These are phyloP conservation scores for Stenolophus ochropezus DNA, from an alignment of 2,888 invertebrate genomes.

Conservation along the genomic window DNA sequence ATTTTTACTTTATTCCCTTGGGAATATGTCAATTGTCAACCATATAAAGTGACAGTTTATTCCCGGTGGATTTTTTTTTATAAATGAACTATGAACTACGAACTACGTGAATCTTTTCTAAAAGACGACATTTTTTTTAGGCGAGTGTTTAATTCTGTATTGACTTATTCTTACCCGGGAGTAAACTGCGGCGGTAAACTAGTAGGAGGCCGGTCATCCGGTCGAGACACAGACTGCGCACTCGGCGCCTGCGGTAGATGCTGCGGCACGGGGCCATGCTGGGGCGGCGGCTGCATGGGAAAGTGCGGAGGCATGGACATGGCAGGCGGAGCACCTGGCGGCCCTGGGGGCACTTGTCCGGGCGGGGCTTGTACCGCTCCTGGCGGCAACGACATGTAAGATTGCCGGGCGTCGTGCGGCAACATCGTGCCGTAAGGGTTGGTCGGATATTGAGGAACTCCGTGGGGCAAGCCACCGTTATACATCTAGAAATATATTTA, in stretches of 20 bases:
- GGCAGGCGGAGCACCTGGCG: slow-evolving; percentile 11
- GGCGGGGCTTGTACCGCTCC: slow-evolving; percentile 22
- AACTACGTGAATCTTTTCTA: too few species aligned
- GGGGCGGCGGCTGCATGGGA: slow-evolving; percentile 44
- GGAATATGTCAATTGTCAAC: too few species aligned
- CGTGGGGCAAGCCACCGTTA: slow-evolving; percentile 41
- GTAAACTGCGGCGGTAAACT: slow-evolving; percentile 49
- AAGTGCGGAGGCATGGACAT: slow-evolving; percentile 50
- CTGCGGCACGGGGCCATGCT: slow-evolving; percentile 34
- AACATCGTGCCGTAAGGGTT: slow-evolving; percentile 47
- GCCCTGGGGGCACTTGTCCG: neutral
- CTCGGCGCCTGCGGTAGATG: neutral
- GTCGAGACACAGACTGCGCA: slow-evolving; percentile 4
- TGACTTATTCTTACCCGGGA: slow-evolving; percentile 45
- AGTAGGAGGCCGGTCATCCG: slow-evolving; percentile 25
- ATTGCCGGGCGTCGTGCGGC: slow-evolving; percentile 16
- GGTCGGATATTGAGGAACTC: neutral
- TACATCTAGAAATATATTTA: slow-evolving; percentile 45
- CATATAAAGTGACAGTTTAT: too few species aligned
- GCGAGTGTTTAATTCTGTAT: too few species aligned
- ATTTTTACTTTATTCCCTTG: too few species aligned
- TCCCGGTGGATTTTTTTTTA: too few species aligned
- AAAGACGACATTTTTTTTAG: too few species aligned
- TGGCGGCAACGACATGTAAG: slow-evolving; percentile 46
- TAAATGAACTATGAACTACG: too few species aligned